A percentile compares a stretch with the other conserved stretches of the same genome.
Evolutionary conservation across 2,888 invertebrate genomes (phyloP).

Genomic region (Athrips mouffetella): DNA sequence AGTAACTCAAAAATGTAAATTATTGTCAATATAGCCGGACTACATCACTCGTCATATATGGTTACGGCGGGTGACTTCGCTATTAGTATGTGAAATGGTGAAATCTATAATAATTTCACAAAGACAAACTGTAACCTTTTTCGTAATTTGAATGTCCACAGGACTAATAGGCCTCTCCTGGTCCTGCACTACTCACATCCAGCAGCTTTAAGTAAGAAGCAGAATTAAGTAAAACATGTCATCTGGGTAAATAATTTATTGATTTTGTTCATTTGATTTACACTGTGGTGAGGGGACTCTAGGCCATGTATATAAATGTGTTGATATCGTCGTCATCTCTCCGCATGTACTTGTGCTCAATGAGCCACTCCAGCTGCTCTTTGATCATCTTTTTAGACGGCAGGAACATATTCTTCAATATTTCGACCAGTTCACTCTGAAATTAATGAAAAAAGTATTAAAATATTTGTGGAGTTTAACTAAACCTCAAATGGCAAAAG

Average conservation of each 20-base stretch:
- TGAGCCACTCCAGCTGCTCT: conserved; percentile 99
- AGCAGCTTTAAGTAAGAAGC: too few relatives aligned
- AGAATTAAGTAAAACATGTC: conserved; percentile 6
- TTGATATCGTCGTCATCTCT: conserved; percentile 98
- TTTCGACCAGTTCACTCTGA: conserved; percentile 96
- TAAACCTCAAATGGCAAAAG: too few relatives aligned
- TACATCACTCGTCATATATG: too few relatives aligned
- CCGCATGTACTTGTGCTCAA: conserved; percentile 98
- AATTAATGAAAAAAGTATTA: conserved; percentile 29
- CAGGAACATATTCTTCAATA: conserved; percentile 99
- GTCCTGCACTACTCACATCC: too few relatives aligned
- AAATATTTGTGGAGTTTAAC: conserved; percentile 4
- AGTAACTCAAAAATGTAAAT: too few relatives aligned
- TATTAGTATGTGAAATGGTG: too few relatives aligned
- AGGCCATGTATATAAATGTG: conserved; percentile 98
- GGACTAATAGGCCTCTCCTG: too few relatives aligned
- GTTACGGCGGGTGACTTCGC: too few relatives aligned
- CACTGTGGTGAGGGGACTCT: conserved; percentile 41
- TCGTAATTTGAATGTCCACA: too few relatives aligned
- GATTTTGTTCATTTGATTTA: conserved; percentile 50
- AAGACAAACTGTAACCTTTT: too few relatives aligned
- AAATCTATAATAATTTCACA: too few relatives aligned
- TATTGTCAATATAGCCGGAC: too few relatives aligned
- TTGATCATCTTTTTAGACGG: conserved; percentile 99
- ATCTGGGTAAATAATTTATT: conserved; percentile 62